Evolutionary conservation across 2,888 invertebrate genomes (phyloP).

Genomic region (Perdita meconis): DNA sequence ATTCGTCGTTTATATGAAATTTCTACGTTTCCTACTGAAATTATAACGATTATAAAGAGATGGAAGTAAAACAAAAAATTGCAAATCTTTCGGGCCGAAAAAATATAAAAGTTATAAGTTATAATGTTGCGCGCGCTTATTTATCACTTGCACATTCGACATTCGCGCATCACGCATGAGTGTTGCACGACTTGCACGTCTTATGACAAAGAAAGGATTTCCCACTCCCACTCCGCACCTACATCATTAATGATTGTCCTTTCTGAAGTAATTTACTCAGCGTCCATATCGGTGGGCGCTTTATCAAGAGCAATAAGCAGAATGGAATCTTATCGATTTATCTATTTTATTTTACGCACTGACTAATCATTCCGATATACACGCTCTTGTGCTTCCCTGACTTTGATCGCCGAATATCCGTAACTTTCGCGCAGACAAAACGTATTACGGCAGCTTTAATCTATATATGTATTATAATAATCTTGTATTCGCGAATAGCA

Average conservation of each 20-base stretch:
- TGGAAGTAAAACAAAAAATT: no score
- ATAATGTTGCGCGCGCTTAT: not conserved
- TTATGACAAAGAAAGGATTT: not conserved
- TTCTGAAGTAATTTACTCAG: conserved; percentile 36
- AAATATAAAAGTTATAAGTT: not conserved
- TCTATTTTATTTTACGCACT: conserved; percentile 59
- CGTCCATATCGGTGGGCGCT: conserved; percentile 47
- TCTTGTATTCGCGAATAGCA: no score
- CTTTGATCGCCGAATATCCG: conserved; percentile 14
- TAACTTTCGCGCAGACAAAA: not conserved
- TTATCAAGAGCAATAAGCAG: conserved; percentile 62
- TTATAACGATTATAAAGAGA: not conserved
- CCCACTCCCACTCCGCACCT: not conserved
- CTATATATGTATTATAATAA: no score
- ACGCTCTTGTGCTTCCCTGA: not conserved
- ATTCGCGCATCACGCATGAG: no score
- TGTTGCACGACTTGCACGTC: conserved; percentile 7
- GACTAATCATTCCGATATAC: conserved; percentile 62
- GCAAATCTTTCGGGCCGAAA: no score
- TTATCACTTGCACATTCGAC: not conserved
- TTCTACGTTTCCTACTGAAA: not conserved
- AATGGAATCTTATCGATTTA: conserved; percentile 72
- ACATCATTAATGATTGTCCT: conserved; percentile 29
- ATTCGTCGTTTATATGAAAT: no score
- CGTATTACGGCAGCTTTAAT: conserved; percentile 16